Percentiles rank a stretch among this genome's conserved stretches.
phyloP scores from a whole-genome alignment of 2,797 vertebrate genomes.

The Hafferia zeledoni region DNA sequence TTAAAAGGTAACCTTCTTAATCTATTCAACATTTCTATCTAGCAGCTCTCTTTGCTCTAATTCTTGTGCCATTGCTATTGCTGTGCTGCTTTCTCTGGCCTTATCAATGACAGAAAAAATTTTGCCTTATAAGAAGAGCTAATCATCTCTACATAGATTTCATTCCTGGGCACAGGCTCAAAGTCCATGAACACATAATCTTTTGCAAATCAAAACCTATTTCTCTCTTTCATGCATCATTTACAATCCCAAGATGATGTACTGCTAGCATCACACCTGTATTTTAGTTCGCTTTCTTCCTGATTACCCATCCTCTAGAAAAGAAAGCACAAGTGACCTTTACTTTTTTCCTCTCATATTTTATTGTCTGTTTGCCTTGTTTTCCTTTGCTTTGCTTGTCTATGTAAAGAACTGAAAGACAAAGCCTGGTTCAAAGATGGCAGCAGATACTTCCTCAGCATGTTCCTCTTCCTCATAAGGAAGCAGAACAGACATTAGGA shows the following conservation, averaged over 20 bases:
- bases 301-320: not conserved
- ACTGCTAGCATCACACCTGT: conserved; percentile 28
- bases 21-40: not conserved
- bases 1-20: not conserved
- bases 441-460: not conserved
- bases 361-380: not conserved
- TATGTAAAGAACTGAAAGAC: not conserved
- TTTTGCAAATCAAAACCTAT: conserved; percentile 48
- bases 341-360: not conserved
- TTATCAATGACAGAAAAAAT: conserved; percentile 46
- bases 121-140: not conserved
- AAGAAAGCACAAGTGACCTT: conserved; percentile 34
- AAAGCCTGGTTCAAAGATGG: not conserved
- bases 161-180: conserved; percentile 3
- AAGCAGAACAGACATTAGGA: not conserved
- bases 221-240: conserved; percentile 48
- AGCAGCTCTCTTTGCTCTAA: not conserved
- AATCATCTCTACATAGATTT: conserved; percentile 30
- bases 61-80: not conserved
- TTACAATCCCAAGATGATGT: conserved; percentile 25
- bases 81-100: not conserved
- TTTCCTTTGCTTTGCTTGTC: not conserved
- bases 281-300: conserved; percentile 11
- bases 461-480: not conserved
- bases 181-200: conserved; percentile 47